phyloP scores from a whole-genome alignment of 2,797 vertebrate genomes.

The Hemibagrus guttatus region DNA sequence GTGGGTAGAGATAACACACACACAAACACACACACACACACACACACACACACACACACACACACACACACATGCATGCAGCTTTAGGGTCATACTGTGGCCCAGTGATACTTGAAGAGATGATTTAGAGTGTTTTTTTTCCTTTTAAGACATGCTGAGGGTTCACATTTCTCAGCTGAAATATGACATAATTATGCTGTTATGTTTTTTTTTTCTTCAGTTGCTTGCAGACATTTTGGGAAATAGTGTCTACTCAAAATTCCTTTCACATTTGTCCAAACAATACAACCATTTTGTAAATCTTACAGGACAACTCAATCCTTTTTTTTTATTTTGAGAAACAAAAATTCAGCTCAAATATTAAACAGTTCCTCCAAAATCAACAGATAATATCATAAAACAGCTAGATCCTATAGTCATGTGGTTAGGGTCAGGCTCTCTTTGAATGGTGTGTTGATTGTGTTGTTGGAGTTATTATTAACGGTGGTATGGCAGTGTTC shows the following conservation, averaged over 20 bases:
- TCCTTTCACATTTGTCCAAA: background rate
- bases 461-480: background rate
- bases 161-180: background rate
- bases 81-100: constrained; percentile 20
- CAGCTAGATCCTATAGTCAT: background rate
- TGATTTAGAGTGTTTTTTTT: constrained; percentile 3
- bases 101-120: constrained; percentile 9
- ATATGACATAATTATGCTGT: background rate
- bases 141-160: background rate
- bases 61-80: constrained; percentile 9
- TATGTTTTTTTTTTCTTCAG: background rate
- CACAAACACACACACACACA: constrained; percentile 11
- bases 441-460: background rate
- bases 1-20: constrained; percentile 49
- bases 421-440: background rate
- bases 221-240: background rate
- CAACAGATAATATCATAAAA: background rate
- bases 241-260: background rate
- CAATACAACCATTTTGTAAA: background rate
- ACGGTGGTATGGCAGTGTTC: background rate
- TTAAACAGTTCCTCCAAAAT: background rate
- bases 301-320: background rate
- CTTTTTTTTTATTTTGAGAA: background rate
- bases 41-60: constrained; percentile 15
- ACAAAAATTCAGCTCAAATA: background rate